A percentile compares a stretch with the other conserved stretches of the same genome.
These are phyloP conservation scores for Sarotherodon lohbergeri DNA, from an alignment of 2,113 vertebrate species.

Conservation along the genomic window DNA sequence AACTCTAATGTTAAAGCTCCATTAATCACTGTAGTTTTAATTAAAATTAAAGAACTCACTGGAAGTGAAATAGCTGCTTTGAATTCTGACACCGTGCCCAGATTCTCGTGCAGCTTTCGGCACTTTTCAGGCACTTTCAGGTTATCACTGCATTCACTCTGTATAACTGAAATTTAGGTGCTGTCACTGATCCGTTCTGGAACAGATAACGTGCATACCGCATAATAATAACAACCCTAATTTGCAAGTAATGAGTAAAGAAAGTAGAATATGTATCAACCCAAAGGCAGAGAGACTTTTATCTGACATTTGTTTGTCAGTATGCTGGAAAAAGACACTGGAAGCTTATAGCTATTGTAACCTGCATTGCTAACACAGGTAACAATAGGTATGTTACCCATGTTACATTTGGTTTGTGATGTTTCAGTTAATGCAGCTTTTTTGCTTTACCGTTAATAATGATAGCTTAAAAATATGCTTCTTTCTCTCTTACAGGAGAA, in stretches of 20 bases:
- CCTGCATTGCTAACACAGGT: not conserved
- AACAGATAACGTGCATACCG: not conserved
- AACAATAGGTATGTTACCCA: not conserved
- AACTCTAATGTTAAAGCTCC: not conserved
- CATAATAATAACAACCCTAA: not conserved
- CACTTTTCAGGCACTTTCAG: not conserved
- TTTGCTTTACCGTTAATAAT: conserved; percentile 16
- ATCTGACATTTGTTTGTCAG: not conserved
- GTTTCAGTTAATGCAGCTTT: conserved; percentile 8
- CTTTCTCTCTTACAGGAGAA: conserved; percentile 28
- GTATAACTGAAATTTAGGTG: not conserved
- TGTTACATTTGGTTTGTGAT: not conserved
- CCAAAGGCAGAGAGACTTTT: not conserved
- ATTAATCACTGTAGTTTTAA: not conserved
- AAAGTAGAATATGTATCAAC: not conserved
- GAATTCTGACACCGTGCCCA: not conserved
- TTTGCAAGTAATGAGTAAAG: not conserved
- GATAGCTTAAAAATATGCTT: not conserved
- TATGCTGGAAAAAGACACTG: not conserved
- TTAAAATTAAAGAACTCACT: not conserved
- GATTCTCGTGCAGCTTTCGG: not conserved
- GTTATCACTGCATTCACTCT: not conserved
- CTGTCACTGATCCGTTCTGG: not conserved
- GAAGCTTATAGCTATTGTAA: not conserved
- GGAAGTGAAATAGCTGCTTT: not conserved